Percentiles rank a stretch among this genome's conserved stretches.
phyloP scores from a whole-genome alignment of 2,113 vertebrate genomes.

The Australoheros scitulus region DNA sequence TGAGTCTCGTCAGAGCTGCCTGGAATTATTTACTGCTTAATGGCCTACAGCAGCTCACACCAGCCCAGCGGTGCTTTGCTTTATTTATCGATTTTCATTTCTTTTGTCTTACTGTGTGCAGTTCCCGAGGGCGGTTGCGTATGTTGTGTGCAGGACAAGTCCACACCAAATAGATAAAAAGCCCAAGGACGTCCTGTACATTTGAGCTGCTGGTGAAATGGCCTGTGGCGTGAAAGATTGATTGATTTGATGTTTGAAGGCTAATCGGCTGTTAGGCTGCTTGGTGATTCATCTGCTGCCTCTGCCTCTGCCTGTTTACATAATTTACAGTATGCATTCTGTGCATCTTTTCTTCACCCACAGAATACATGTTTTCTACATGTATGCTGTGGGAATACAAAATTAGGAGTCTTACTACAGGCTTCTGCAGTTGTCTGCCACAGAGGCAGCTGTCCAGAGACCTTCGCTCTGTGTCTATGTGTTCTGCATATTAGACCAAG shows the following conservation, averaged over 20 bases:
- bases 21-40: slow-evolving; percentile 75
- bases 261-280: slow-evolving; percentile 49
- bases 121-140: slow-evolving; percentile 3
- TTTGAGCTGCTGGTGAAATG: slow-evolving; percentile 44
- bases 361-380: no score
- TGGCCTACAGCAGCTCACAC: slow-evolving; percentile 63
- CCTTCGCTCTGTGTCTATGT: neutral
- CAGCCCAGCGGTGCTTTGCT: slow-evolving; percentile 57
- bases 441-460: neutral
- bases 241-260: slow-evolving; percentile 59
- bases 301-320: neutral
- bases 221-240: slow-evolving; percentile 41
- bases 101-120: slow-evolving; percentile 51
- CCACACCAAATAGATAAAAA: slow-evolving; percentile 50
- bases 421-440: neutral
- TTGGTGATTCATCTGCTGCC: slow-evolving; percentile 26
- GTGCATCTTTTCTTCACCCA: no score
- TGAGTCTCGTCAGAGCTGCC: slow-evolving; percentile 56
- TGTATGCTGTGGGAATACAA: neutral
- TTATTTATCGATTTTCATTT: slow-evolving; percentile 73
- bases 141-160: slow-evolving; percentile 11
- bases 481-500: neutral
- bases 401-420: neutral
- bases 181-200: slow-evolving; percentile 54
- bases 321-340: slow-evolving; percentile 6